A percentile compares a stretch with the other conserved stretches of the same genome.
phyloP scores from a whole-genome alignment of 2,113 vertebrate species.

The Actenoides lindsayi region DNA sequence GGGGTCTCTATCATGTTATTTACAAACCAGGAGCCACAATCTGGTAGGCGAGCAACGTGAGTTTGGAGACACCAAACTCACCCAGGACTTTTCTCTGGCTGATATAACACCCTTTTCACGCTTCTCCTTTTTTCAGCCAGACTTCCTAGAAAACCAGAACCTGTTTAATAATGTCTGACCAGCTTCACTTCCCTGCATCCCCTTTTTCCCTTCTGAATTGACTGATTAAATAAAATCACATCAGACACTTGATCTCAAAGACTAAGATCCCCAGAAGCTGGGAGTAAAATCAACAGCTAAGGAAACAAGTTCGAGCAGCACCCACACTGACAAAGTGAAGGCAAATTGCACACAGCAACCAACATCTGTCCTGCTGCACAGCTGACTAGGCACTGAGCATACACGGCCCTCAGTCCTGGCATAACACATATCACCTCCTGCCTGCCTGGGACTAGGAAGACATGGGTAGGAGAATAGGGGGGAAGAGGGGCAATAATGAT shows the following conservation, averaged over 20 bases:
- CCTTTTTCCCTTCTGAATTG: not conserved
- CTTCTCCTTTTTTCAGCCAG: not conserved
- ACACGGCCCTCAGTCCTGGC: not conserved
- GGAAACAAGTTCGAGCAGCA: not conserved
- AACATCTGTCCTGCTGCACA: not conserved
- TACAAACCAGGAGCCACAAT: rapidly evolving
- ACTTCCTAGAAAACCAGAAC: not conserved
- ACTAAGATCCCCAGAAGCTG: not conserved
- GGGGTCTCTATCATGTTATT: not conserved
- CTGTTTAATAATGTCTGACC: not conserved
- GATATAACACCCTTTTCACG: not conserved
- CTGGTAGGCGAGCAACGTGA: not conserved
- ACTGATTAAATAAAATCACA: not conserved
- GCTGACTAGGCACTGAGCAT: not conserved
- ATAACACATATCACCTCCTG: not conserved
- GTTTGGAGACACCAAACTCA: not conserved
- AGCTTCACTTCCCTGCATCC: not conserved
- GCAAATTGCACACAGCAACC: not conserved
- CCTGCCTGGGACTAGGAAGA: not conserved
- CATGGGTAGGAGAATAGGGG: not conserved
- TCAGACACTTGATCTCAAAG: not conserved
- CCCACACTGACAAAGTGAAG: not conserved
- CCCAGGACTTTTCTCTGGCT: not conserved
- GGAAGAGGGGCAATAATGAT: not conserved
- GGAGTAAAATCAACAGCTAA: not conserved